Evolutionary conservation across 2,113 vertebrate genomes (phyloP).

Genomic region (Zeus faber): DNA sequence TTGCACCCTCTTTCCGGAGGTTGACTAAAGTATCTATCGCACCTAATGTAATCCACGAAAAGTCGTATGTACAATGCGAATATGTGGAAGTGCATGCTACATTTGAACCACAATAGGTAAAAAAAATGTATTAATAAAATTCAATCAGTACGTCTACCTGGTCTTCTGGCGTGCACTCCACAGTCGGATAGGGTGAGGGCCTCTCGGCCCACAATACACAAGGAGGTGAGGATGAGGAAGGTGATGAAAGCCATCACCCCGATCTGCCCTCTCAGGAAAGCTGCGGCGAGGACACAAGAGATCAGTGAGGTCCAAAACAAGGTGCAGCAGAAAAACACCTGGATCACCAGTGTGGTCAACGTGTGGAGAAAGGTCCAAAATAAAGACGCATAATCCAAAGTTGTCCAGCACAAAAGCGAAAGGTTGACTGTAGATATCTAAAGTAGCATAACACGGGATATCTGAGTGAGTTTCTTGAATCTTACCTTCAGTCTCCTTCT

Average conservation of each 20-base stretch:
- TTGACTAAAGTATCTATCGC: too few relatives aligned
- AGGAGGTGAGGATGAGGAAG: conserved; percentile 47
- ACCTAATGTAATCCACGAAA: too few relatives aligned
- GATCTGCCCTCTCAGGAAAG: conserved; percentile 36
- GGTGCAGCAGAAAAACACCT: conserved; percentile 19
- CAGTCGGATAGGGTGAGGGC: conserved; percentile 50
- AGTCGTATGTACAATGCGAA: too few relatives aligned
- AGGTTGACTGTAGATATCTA: not conserved
- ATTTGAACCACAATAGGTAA: too few relatives aligned
- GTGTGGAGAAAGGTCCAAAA: conserved; percentile 9
- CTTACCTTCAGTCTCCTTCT: conserved; percentile 32
- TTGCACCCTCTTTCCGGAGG: too few relatives aligned
- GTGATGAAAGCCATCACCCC: conserved; percentile 55
- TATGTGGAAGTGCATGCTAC: too few relatives aligned
- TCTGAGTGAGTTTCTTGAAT: conserved; percentile 4
- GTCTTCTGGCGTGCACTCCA: conserved; percentile 40
- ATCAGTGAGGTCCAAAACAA: conserved; percentile 35
- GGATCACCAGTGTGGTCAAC: conserved; percentile 15
- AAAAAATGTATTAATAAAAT: too few relatives aligned
- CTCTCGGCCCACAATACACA: conserved; percentile 50
- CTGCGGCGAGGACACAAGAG: conserved; percentile 29
- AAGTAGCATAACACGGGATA: not conserved
- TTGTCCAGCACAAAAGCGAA: conserved; percentile 7
- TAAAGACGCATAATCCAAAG: conserved; percentile 22
- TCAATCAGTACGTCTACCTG: too few relatives aligned